Evolutionary conservation across 2,888 invertebrate species (phyloP), one percentile per base, ranked within the genome.

Genomic region (Prosopocoilus inquinatus): DNA sequence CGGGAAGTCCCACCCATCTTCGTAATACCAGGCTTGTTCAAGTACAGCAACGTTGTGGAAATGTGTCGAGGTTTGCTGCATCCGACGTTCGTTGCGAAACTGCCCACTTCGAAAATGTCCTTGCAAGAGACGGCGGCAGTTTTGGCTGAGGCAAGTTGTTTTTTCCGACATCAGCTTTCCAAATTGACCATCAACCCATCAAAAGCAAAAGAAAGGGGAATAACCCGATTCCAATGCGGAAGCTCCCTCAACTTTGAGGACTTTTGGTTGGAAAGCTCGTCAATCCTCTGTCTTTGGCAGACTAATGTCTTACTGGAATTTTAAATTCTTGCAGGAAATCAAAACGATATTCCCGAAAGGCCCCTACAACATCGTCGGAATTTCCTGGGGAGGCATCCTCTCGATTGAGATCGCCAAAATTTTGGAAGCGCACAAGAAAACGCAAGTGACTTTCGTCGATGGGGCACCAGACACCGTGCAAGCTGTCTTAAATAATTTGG

Each of bases 331-430:
- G 33, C 69, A 90, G 88, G 78, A 84, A 64, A 80, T 89, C 8
- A 79, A 82, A 52, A 78, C 81, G 9, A 71, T 86, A n/a, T 78
- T 82, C 8, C 83, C 82, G 0, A 80, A 81, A 12, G 82, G 85
- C 33, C 82, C 83, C 0, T 95, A 90, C 78, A 84, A 86, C 60
- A 74, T 97, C 1, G 83, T 90, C 9, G 96, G 93, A 1, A 93
- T 96, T 76, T 96, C 96, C 12, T 96, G 88, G 72, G 97, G 97
- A 49, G 83, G 90, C 0, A 77, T 90, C 13, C 80, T 95, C 12
- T 87, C 90, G 0, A 79, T 96, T 50, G 92, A 95, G 74, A 80
- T 97, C 58, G 89, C 88, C 1, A 80, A 85, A 36, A 82, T 84
- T 68, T 78, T 96, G 32, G 91, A 93, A 72, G 79, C 77, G 11